Evolutionary conservation across 2,797 vertebrate genomes (phyloP).

Genomic region (Dallia pectoralis): DNA sequence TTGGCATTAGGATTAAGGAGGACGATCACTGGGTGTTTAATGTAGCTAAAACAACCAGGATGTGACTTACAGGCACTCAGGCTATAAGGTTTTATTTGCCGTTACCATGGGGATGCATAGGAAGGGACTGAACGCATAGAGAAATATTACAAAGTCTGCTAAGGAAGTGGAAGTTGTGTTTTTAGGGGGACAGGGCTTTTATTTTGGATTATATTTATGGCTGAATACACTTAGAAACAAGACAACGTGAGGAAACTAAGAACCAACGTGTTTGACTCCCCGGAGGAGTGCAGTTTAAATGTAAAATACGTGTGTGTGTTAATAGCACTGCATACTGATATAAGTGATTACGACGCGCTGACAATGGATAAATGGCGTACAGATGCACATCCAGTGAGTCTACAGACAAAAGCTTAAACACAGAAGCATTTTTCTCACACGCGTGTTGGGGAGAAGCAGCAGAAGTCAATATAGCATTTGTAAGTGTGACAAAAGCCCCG

Average conservation of each 20-base stretch:
- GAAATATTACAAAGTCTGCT: no score
- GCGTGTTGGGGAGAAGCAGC: constrained; percentile 9
- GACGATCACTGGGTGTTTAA: constrained; percentile 74
- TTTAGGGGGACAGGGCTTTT: no score
- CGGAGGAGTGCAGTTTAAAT: constrained; percentile 55
- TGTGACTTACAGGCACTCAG: constrained; percentile 63
- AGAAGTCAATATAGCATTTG: constrained; percentile 38
- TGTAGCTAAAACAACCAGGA: constrained; percentile 66
- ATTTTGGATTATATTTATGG: no score
- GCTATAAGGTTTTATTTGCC: constrained; percentile 65
- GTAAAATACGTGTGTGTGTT: constrained; percentile 25
- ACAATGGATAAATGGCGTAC: constrained; percentile 15
- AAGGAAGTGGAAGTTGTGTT: no score
- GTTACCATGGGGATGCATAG: constrained; percentile 47
- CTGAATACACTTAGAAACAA: constrained; percentile 31
- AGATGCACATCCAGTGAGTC: constrained; percentile 40
- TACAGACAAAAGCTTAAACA: constrained; percentile 44
- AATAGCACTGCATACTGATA: no score
- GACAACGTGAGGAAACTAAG: constrained; percentile 20
- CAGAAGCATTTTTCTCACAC: background rate
- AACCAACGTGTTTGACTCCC: constrained; percentile 30
- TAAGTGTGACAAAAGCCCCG: constrained; percentile 54
- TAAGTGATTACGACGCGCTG: background rate
- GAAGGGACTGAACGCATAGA: constrained; percentile 38
- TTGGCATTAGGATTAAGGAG: constrained; percentile 75